These are phyloP conservation scores for Girardinichthys multiradiatus DNA, from an alignment of 2,113 vertebrate genomes.

Conservation along the genomic window DNA sequence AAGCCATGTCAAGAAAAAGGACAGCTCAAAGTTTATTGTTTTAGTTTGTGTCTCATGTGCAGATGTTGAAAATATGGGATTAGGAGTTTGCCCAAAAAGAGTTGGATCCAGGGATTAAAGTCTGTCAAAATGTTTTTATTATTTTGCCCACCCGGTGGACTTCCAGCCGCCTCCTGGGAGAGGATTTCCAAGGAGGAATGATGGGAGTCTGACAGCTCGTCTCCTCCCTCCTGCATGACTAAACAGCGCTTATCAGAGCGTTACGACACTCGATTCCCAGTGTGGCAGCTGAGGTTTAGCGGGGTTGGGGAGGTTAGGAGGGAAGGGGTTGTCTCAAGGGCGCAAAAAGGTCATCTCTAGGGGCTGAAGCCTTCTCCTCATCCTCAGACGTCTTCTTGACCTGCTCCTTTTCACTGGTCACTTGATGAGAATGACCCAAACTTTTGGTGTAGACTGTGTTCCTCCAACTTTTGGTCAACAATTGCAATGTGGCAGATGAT, in stretches of 20 bases:
- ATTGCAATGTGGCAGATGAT: neutral
- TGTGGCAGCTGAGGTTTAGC: conserved; percentile 49
- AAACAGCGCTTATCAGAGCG: conserved; percentile 56
- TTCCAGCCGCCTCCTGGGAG: conserved; percentile 37
- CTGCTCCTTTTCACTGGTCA: conserved; percentile 6
- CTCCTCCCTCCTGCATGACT: conserved; percentile 59
- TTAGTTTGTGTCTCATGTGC: neutral
- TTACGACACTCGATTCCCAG: conserved; percentile 50
- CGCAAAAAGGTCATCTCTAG: conserved; percentile 47
- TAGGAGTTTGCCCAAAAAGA: neutral
- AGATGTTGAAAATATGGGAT: neutral
- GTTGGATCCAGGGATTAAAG: conserved; percentile 14
- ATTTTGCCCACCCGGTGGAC: conserved; percentile 43
- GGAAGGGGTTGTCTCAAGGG: conserved; percentile 35
- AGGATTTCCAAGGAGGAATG: conserved; percentile 52
- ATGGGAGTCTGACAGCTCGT: conserved; percentile 72
- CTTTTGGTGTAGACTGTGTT: conserved; percentile 1
- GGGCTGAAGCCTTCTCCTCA: conserved; percentile 43
- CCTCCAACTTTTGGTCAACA: neutral
- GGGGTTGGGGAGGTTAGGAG: neutral
- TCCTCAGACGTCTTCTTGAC: conserved; percentile 8
- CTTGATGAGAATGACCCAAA: neutral
- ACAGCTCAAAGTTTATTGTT: neutral
- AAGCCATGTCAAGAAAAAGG: neutral
- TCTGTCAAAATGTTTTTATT: conserved; percentile 25